These are phyloP conservation scores for Lycaon pictus DNA, from an alignment of 2,113 vertebrate genomes.

Conservation along the genomic window DNA sequence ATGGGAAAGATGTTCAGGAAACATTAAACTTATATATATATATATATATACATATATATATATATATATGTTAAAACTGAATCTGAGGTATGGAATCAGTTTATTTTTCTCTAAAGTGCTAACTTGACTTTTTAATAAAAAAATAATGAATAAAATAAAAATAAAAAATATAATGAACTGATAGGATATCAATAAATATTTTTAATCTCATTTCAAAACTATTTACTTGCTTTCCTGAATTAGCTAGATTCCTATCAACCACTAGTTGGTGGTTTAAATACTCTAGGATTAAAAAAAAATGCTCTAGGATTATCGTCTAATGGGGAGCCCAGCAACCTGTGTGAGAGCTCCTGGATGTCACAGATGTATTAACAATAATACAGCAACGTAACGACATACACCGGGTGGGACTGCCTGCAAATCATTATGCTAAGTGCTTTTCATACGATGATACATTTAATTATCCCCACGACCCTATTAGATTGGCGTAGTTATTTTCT, in stretches of 20 bases:
- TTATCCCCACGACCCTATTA: neutral
- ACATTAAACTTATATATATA: too few relatives aligned
- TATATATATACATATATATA: neutral
- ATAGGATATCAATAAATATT: neutral
- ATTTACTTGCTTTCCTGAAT: neutral
- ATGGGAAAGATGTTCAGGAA: neutral
- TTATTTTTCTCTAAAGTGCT: neutral
- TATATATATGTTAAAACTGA: neutral
- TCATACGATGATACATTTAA: neutral
- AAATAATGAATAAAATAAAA: neutral
- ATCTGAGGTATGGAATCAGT: neutral
- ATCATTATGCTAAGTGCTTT: neutral
- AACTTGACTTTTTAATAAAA: neutral
- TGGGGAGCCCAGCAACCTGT: neutral
- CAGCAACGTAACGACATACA: neutral
- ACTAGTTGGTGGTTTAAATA: neutral
- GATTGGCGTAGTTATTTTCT: neutral
- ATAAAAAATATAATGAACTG: too few relatives aligned
- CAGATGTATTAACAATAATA: neutral
- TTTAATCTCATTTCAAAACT: constrained; percentile 17
- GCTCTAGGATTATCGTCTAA: neutral
- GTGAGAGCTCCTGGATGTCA: neutral
- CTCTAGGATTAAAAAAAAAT: neutral
- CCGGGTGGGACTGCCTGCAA: neutral
- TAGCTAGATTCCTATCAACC: neutral